A percentile compares a stretch with the other conserved stretches of the same genome.
Evolutionary conservation across 2,797 vertebrate species (phyloP).

Genomic region (Lerista edwardsae): DNA sequence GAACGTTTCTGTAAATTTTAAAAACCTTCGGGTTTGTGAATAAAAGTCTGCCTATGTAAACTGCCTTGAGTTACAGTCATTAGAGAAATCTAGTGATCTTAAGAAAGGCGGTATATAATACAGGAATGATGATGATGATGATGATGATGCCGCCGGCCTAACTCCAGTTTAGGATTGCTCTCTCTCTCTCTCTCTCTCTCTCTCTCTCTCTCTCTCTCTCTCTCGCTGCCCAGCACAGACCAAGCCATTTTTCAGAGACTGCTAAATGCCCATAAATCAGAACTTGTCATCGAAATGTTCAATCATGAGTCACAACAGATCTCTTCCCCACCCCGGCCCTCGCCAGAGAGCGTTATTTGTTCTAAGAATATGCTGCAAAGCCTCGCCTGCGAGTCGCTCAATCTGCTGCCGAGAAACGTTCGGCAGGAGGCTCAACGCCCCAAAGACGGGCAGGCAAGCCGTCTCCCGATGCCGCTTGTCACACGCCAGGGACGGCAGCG

Average conservation of each 20-base stretch:
- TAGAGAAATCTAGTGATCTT: too few relatives aligned
- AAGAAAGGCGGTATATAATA: too few relatives aligned
- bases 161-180: too few relatives aligned
- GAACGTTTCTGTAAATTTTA: too few relatives aligned
- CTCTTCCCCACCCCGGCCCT: slow-evolving; percentile 25
- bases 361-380: slow-evolving; percentile 50
- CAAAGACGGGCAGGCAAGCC: slow-evolving; percentile 60
- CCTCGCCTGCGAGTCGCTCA: slow-evolving; percentile 45
- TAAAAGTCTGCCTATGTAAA: too few relatives aligned
- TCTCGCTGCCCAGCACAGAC: slow-evolving; percentile 17
- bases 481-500: neutral
- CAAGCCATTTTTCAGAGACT: slow-evolving; percentile 33
- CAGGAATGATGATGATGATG: too few relatives aligned
- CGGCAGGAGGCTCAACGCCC: slow-evolving; percentile 56
- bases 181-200: neutral
- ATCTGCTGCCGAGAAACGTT: slow-evolving; percentile 56
- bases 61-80: too few relatives aligned
- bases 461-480: neutral
- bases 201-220: neutral
- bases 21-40: too few relatives aligned
- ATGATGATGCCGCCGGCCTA: too few relatives aligned
- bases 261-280: slow-evolving; percentile 51
- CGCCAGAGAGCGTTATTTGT: slow-evolving; percentile 50
- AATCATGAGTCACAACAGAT: slow-evolving; percentile 46
- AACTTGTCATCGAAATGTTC: slow-evolving; percentile 41